Percentiles rank a stretch among this genome's conserved stretches.
Evolutionary conservation across 2,113 vertebrate genomes (phyloP).

Genomic region (Festucalex cinctus): DNA sequence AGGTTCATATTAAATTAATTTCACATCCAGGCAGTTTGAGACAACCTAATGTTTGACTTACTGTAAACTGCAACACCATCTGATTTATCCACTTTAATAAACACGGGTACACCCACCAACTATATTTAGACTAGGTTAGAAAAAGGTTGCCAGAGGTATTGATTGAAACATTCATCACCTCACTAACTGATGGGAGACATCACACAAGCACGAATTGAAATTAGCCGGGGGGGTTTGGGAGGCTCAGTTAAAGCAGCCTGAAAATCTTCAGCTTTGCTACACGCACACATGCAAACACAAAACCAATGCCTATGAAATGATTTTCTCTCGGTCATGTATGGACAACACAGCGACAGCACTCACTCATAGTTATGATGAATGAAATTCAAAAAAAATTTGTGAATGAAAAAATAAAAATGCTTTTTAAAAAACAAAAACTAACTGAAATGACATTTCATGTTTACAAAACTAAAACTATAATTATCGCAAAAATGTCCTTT

Average conservation of each 20-base stretch:
- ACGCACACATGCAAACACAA: too few species aligned
- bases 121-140: not conserved
- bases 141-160: not conserved
- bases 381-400: too few species aligned
- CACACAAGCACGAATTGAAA: not conserved
- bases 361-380: too few species aligned
- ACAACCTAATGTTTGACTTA: not conserved
- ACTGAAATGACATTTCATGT: too few species aligned
- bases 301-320: not conserved
- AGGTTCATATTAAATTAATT: not conserved
- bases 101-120: not conserved
- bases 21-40: not conserved
- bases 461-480: too few species aligned
- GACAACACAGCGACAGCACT: not conserved
- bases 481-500: too few species aligned
- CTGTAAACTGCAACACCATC: not conserved
- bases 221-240: not conserved
- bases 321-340: not conserved
- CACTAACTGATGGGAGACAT: not conserved
- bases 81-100: not conserved
- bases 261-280: not conserved
- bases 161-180: not conserved
- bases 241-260: not conserved
- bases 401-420: too few species aligned
- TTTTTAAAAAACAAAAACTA: too few species aligned